Conservation (phyloP, 2,888 invertebrate genomes). For the Agrochola circellaris region DNA sequence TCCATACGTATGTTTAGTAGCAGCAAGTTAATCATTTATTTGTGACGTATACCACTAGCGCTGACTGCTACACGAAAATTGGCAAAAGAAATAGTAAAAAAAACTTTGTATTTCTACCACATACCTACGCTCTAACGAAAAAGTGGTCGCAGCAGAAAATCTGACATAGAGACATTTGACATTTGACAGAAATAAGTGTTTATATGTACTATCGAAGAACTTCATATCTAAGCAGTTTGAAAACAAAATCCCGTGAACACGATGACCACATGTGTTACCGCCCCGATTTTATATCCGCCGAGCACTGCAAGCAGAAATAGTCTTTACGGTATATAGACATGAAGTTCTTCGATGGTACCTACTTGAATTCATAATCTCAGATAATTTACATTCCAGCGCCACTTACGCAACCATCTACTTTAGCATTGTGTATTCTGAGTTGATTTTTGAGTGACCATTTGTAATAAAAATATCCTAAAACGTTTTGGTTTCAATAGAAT, state of each 20-base stretch:
- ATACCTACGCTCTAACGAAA: not conserved
- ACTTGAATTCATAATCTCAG: conserved; percentile 6
- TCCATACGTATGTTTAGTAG: too few species aligned
- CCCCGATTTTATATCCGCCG: too few species aligned
- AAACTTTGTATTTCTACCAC: too few species aligned
- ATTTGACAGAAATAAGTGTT: not conserved
- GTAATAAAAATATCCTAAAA: not conserved
- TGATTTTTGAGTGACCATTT: not conserved
- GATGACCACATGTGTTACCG: too few species aligned
- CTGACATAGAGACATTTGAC: not conserved
- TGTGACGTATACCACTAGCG: not conserved
- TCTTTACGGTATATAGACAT: too few species aligned
- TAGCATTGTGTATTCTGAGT: not conserved
- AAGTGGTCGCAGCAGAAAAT: not conserved
- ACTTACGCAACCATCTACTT: not conserved
- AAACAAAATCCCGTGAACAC: too few species aligned
- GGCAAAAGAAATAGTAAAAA: not conserved
- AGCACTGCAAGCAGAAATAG: too few species aligned
- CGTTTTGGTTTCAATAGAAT: not conserved
- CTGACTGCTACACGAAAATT: not conserved
- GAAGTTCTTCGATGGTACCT: too few species aligned
- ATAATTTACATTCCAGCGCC: not conserved
- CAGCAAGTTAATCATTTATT: not conserved
- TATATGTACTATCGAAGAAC: too few species aligned
- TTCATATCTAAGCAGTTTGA: too few species aligned